Evolutionary conservation across 92 coral and sea anemone genomes (phyloP).

Genomic region (Epizoanthus fatuus): DNA sequence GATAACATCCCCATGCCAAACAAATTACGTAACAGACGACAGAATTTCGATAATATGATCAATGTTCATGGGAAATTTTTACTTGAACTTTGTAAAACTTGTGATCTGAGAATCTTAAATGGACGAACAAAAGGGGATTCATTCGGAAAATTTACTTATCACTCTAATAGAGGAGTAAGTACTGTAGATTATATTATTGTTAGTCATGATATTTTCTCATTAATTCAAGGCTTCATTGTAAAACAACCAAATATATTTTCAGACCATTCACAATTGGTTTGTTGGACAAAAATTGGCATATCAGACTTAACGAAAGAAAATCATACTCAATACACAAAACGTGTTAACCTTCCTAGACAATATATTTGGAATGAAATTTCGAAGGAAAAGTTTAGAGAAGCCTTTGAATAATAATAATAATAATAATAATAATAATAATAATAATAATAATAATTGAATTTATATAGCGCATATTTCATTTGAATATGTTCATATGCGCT

Average conservation of each 20-base stretch:
- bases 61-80: constrained; percentile 31
- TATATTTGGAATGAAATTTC: constrained; percentile 11
- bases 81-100: constrained; percentile 39
- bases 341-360: constrained; percentile 21
- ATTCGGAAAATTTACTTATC: constrained; percentile 40
- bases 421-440: too few relatives aligned
- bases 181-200: too few relatives aligned
- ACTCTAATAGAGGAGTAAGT: neutral
- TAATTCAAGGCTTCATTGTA: constrained; percentile 13
- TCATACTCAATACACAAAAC: neutral
- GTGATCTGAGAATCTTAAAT: constrained; percentile 49
- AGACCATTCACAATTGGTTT: constrained; percentile 53
- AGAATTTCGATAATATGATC: constrained; percentile 2
- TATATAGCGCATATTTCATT: too few relatives aligned
- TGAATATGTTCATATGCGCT: too few relatives aligned
- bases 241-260: neutral
- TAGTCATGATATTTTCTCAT: neutral
- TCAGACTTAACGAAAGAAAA: neutral
- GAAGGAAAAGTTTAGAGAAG: neutral
- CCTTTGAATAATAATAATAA: too few relatives aligned
- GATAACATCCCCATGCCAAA: neutral
- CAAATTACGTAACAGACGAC: neutral
- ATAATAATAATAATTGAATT: too few relatives aligned
- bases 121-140: constrained; percentile 48
- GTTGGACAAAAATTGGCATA: constrained; percentile 1